Evolutionary conservation across 2,888 invertebrate species (phyloP).

Genomic region (Caenorhabditis auriculariae): DNA sequence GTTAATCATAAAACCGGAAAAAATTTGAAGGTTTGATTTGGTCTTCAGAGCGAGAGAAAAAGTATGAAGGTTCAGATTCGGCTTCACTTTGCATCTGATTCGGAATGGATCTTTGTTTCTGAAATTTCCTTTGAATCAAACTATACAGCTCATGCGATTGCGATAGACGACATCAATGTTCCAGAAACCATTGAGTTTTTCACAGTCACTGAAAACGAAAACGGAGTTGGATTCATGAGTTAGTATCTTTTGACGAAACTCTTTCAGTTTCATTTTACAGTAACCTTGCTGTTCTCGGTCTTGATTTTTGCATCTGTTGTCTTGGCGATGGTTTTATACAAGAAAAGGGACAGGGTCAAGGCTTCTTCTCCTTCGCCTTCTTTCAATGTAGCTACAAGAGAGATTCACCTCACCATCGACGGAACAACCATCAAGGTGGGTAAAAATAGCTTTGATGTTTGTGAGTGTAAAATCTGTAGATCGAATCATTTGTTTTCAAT

Average conservation of each 20-base stretch:
- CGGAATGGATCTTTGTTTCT: conserved; percentile 55
- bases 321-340: conserved; percentile 19
- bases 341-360: conserved; percentile 39
- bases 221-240: conserved; percentile 23
- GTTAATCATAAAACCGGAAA: conserved; percentile 81
- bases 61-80: conserved; percentile 19
- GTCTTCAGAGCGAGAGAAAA: neutral
- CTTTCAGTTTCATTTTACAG: no score
- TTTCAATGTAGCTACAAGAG: conserved; percentile 14
- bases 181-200: conserved; percentile 28
- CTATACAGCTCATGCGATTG: conserved; percentile 19
- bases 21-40: conserved; percentile 73
- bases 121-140: conserved; percentile 52
- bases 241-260: no score
- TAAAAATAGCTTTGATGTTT: neutral
- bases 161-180: conserved; percentile 19
- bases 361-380: conserved; percentile 41
- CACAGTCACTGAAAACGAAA: conserved; percentile 26
- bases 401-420: conserved; percentile 39
- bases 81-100: conserved; percentile 32
- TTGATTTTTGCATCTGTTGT: conserved; percentile 18
- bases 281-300: conserved; percentile 25
- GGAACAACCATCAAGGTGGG: conserved; percentile 32
- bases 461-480: neutral
- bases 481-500: neutral